Base-by-base conservation (phyloP, 2,888 invertebrate genomes). In the Plebejus argus region DNA sequence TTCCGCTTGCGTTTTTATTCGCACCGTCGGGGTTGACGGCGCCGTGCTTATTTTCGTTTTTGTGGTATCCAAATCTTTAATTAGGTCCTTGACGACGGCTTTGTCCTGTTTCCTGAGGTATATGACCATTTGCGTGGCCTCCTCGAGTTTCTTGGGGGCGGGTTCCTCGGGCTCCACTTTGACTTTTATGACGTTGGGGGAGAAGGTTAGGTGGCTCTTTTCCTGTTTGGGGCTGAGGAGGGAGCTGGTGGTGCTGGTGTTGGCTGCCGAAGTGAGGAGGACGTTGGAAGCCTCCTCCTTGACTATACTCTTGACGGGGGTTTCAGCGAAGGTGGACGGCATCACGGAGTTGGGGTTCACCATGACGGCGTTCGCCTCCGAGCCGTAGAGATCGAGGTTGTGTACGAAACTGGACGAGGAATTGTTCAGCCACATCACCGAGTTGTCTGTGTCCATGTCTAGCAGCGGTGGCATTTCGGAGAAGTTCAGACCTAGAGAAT, bases 271-370 rank as follows among this genome's bases (percentile, higher is more conserved):
- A 8, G 94, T 92, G n/a, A 94, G 86, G 81, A 94, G 84, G 80
- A 94, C 82, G 83, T 94, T 91, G 1, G 94, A 93, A 5, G 94
- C 90, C 82, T 93, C 94, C 83, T 94, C 94, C 83, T 94, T 94
- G 6, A 93, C 92, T 58, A 90, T 87, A 79, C 85, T 90, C 83
- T 94, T 94, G 12, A 91, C 87, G 39, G 94, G 94, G 6, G 94
- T 94, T 81, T 94, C 94, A 33, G 94, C 93, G 79, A 96, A 95
- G 81, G 96, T 95, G 61, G 97, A 94, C 1, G 98, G 98, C 96
- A 98, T 97, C 70, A 98, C 98, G 39, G 97, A 97, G 86, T 97
- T 98, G 5, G 98, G 98, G 91, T 98, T 98, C 6, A 98, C 98
- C 95, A 98, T 96, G 81, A 97, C 96, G 18, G 96, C 96, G 80